Base-by-base conservation (phyloP, 2,888 invertebrate genomes). In the Torymus auratus region DNA sequence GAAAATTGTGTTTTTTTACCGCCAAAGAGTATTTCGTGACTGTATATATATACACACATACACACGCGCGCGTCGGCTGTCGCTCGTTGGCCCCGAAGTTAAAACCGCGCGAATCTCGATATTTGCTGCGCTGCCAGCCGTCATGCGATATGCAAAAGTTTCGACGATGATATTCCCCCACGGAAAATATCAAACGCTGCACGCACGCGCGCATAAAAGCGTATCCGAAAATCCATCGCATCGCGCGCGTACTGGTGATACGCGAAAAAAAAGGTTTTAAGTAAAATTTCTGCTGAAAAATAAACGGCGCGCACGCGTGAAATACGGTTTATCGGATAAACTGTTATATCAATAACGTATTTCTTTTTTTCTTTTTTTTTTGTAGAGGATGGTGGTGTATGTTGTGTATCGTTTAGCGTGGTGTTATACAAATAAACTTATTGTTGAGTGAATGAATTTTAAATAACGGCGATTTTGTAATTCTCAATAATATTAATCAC, bases 61-160 rank as follows among this genome's bases (percentile, higher is more conserved):
- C 5, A 28, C 20, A 10, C 20, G 2, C 5, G 3, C 20, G 14
- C 20, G 2, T n/a, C 61, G n/a, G 60, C 10, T 14, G 17, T 72
- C 2, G 28, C 28, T 28, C 28, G 28, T 28, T 28, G 28, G 28
- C 28, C 28, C 28, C 28, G 5, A 28, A 28, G 28, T 28, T 5
- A 28, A 69, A 76, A 15, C 52, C 64, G 64, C 77, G 62, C 12
- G 64, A 76, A 76, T 69, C 61, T 56, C 58, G 67, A 72, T 67
- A 55, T 67, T 72, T 72, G 50, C 28, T 28, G 5, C 23, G 23
- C 28, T 28, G 28, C 28, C 55, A 17, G 62, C 41, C 14, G 76
- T 62, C 41, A 76, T 53, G 41, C 23, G 70, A 70, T 70, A 77
- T 41, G 64, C 70, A 58, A 70, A 70, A 70, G 12, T 70, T 50